Evolutionary conservation across 2,113 vertebrate species (phyloP).

Genomic region (Gopherus evgoodei): DNA sequence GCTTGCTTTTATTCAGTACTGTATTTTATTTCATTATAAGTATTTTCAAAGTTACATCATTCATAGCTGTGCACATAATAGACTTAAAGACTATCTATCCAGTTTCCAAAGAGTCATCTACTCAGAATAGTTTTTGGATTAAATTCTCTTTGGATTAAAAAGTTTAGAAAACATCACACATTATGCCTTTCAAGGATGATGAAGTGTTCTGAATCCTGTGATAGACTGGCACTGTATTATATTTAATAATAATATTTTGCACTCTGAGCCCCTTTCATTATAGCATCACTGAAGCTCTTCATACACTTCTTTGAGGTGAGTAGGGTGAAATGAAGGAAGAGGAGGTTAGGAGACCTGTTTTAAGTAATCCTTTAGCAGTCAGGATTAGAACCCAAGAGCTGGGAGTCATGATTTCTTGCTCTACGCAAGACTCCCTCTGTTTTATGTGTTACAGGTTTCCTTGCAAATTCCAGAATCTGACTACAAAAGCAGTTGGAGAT

Average conservation of each 20-base stretch:
- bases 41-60: neutral
- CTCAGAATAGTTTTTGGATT: neutral
- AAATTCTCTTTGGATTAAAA: neutral
- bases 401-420: neutral
- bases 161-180: neutral
- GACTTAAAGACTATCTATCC: neutral
- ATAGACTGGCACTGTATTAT: neutral
- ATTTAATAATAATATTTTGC: neutral
- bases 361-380: neutral
- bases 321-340: neutral
- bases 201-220: neutral
- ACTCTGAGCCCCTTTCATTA: neutral
- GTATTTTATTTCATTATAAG: neutral
- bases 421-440: neutral
- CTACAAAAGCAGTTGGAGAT: neutral
- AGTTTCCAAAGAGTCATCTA: neutral
- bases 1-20: neutral
- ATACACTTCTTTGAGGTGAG: neutral
- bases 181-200: neutral
- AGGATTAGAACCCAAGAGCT: neutral
- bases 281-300: neutral
- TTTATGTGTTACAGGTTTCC: neutral
- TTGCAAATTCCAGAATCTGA: accelerated
- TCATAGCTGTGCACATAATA: neutral
- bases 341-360: neutral